phyloP scores from a whole-genome alignment of 1,140 invertebrate genomes.

The Eriocheir sinensis region DNA sequence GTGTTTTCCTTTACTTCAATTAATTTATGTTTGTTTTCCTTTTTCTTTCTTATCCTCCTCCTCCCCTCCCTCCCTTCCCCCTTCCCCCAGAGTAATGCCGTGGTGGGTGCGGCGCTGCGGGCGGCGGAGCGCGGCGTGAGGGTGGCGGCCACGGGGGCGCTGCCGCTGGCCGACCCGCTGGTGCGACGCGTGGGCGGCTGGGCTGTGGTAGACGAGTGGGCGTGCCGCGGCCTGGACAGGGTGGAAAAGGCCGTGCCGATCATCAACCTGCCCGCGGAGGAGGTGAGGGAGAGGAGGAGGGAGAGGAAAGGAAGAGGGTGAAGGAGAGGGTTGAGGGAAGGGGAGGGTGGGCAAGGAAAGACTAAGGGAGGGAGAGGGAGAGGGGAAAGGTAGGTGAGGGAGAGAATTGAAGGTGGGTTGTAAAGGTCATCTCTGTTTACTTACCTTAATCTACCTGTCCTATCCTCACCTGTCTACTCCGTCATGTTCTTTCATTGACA shows the following conservation, averaged over 20 bases:
- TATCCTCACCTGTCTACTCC: not conserved
- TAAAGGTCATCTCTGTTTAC: not conserved
- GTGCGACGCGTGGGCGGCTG: constrained; percentile 67
- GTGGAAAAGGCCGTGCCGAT: constrained; percentile 56
- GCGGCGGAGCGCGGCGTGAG: constrained; percentile 56
- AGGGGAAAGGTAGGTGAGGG: not conserved
- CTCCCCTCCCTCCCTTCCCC: not conserved
- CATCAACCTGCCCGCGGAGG: constrained; percentile 49
- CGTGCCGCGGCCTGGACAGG: constrained; percentile 58
- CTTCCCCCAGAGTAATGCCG: constrained; percentile 47
- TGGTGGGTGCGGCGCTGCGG: constrained; percentile 57
- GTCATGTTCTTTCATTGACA: not conserved
- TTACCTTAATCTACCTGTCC: not conserved
- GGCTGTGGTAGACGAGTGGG: constrained; percentile 62
- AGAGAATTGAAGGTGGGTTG: not conserved
- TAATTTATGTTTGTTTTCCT: not conserved
- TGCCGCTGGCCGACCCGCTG: constrained; percentile 65
- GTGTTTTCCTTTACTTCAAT: no score
- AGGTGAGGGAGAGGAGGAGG: constrained; percentile 27
- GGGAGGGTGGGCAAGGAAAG: not conserved
- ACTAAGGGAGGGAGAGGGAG: not conserved
- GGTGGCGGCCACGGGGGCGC: constrained; percentile 49
- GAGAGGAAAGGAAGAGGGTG: not conserved
- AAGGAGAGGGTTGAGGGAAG: not conserved
- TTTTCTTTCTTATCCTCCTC: not conserved